Evolutionary conservation across 2,888 invertebrate genomes (phyloP).

Genomic region (Lochmaea capreae): DNA sequence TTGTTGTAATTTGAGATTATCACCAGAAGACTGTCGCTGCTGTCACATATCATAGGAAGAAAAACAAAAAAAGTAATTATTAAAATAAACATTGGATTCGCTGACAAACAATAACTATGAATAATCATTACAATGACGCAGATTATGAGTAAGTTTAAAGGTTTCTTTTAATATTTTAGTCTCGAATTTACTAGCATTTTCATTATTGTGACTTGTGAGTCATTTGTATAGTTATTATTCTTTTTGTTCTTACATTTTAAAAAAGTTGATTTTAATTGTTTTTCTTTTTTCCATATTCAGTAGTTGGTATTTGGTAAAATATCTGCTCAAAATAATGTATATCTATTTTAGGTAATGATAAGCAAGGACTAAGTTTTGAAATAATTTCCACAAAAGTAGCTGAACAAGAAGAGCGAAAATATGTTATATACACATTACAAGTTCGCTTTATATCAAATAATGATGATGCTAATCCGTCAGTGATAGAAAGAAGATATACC

Average conservation of each 20-base stretch:
- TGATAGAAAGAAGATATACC: constrained; percentile 78
- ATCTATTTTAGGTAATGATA: constrained; percentile 51
- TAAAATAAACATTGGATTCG: not conserved
- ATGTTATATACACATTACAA: constrained; percentile 77
- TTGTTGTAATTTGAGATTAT: no score
- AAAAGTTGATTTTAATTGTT: no score
- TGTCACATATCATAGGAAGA: not conserved
- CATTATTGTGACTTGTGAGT: not conserved
- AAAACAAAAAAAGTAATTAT: not conserved
- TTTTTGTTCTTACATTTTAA: no score
- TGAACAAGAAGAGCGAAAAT: constrained; percentile 73
- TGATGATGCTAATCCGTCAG: constrained; percentile 71
- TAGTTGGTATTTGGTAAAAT: not conserved
- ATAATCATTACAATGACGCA: constrained; percentile 43
- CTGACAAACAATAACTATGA: constrained; percentile 20
- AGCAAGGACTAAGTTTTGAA: constrained; percentile 71
- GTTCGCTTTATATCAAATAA: constrained; percentile 71
- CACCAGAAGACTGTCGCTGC: no score
- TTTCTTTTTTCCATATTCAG: no score
- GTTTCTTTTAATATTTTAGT: not conserved
- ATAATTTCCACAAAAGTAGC: constrained; percentile 76
- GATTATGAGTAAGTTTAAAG: constrained; percentile 43
- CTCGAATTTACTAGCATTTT: not conserved
- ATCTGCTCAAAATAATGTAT: not conserved
- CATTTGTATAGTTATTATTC: no score